These are phyloP conservation scores for Platycheirus albimanus DNA, from an alignment of 2,888 invertebrate species.

Conservation along the genomic window DNA sequence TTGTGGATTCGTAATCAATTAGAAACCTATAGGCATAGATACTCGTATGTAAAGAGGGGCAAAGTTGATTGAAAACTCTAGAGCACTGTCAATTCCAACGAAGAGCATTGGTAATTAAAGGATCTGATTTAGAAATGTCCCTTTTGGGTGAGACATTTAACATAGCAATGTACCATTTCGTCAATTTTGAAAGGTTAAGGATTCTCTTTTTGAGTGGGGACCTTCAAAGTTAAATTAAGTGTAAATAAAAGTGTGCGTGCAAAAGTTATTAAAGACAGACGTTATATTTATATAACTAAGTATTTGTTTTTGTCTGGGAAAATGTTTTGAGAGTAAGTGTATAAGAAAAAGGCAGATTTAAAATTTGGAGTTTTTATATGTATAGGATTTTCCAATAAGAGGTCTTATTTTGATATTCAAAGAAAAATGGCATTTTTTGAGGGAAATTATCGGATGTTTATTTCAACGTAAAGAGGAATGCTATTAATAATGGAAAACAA, in stretches of 20 bases:
- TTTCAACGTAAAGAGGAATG: no score
- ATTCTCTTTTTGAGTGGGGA: not conserved
- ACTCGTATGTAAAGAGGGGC: not conserved
- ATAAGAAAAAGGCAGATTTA: no score
- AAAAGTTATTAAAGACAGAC: no score
- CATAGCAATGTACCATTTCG: not conserved
- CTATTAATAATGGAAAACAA: no score
- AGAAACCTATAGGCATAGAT: conserved; percentile 1
- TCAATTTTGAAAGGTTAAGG: not conserved
- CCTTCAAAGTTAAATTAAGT: not conserved
- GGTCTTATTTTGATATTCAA: no score
- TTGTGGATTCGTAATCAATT: conserved; percentile 53
- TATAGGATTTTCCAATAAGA: no score
- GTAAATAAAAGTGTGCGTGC: not conserved
- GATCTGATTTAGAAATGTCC: conserved; percentile 28
- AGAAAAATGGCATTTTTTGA: no score
- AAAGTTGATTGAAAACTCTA: conserved; percentile 42
- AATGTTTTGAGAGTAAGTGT: no score
- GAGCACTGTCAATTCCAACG: conserved; percentile 11
- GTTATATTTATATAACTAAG: no score
- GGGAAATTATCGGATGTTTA: no score
- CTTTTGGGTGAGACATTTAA: not conserved
- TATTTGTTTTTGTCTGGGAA: no score
- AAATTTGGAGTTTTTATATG: no score
- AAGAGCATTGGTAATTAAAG: conserved; percentile 47